Conservation (phyloP, 1,140 invertebrate species). For the Rhagoletis pomonella region DNA sequence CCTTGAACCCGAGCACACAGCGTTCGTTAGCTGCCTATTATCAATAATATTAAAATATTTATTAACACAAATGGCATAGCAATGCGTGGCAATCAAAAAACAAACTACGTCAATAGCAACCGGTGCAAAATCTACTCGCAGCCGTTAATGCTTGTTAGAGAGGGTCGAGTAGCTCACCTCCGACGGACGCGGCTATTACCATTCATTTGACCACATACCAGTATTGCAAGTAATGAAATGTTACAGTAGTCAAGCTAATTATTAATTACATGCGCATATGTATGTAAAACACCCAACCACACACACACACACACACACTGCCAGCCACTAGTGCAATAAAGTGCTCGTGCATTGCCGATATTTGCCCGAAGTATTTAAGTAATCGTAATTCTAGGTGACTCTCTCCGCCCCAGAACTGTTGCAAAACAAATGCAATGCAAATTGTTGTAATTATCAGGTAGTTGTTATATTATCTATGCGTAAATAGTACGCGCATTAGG, state of each 20-base stretch:
- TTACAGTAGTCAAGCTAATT: background rate
- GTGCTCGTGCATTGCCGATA: background rate
- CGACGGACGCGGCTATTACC: background rate
- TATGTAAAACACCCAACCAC: background rate
- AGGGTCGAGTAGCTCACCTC: conserved; percentile 36
- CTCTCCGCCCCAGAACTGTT: background rate
- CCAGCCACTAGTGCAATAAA: background rate
- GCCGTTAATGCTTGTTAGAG: conserved; percentile 20
- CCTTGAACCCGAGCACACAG: background rate
- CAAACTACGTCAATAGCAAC: background rate
- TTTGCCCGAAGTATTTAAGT: background rate
- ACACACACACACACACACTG: background rate
- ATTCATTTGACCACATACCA: background rate
- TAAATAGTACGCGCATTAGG: background rate
- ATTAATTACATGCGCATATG: background rate
- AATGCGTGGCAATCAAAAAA: background rate
- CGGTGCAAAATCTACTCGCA: background rate
- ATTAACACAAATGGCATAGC: background rate
- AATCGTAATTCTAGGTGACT: conserved; percentile 31
- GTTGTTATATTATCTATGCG: background rate
- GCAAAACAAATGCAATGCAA: conserved; percentile 34
- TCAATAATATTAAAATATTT: conserved; percentile 44
- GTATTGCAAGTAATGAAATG: conserved; percentile 9
- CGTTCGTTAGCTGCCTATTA: background rate
- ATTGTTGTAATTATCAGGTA: conserved; percentile 34